Evolutionary conservation across 2,113 vertebrate genomes (phyloP).

Genomic region (Dromiciops gliroides): DNA sequence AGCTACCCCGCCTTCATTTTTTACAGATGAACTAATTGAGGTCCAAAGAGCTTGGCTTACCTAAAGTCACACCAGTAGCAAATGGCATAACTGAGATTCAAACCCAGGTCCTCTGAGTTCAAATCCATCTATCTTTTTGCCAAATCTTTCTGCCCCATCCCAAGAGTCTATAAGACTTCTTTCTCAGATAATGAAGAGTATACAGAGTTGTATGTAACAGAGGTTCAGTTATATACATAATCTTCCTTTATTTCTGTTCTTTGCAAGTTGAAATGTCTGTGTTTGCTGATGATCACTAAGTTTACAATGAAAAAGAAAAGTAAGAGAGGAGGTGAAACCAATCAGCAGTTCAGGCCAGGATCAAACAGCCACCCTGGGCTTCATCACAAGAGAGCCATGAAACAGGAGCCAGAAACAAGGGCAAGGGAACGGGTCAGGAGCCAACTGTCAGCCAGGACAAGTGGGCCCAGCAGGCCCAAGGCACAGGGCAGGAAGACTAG

Average conservation of each 20-base stretch:
- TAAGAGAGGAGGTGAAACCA: background rate
- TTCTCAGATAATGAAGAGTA: background rate
- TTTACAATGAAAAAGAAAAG: background rate
- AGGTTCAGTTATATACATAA: background rate
- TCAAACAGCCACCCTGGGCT: background rate
- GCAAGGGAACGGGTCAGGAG: background rate
- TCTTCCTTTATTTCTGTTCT: background rate
- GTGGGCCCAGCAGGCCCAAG: background rate
- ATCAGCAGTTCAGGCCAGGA: background rate
- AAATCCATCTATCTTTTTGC: background rate
- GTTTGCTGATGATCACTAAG: background rate
- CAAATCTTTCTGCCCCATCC: background rate
- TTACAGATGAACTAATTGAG: background rate
- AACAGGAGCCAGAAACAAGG: background rate
- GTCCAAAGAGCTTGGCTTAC: background rate
- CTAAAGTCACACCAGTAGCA: background rate
- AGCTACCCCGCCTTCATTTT: no score
- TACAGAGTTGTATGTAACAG: background rate
- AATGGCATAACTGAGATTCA: background rate
- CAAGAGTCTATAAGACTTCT: background rate
- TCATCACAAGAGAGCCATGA: conserved; percentile 12
- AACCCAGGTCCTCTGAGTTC: background rate
- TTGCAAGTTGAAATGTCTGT: background rate
- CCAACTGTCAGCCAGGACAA: background rate
- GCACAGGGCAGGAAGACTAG: background rate